Percentiles rank a stretch among this genome's conserved stretches.
These are phyloP conservation scores for Cantharis nigra DNA, from an alignment of 2,888 invertebrate species.

Conservation along the genomic window DNA sequence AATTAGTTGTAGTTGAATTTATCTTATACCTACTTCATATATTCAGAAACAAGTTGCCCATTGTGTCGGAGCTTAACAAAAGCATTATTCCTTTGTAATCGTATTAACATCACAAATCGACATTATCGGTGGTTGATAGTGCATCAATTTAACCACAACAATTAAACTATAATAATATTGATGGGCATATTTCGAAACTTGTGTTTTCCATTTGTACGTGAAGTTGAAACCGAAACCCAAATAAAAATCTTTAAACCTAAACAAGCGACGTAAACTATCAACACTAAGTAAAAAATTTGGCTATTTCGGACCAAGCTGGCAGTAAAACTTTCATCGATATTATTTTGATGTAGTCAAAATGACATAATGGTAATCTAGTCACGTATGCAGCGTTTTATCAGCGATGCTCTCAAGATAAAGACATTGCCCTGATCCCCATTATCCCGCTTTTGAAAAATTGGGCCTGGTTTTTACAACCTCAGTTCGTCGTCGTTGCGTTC, in stretches of 20 bases:
- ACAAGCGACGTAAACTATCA: background rate
- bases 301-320: background rate
- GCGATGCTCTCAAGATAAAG: slow-evolving; percentile 47
- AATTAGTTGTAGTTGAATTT: background rate
- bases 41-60: background rate
- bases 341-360: slow-evolving; percentile 23
- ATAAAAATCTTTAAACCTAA: background rate
- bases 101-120: background rate
- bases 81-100: background rate
- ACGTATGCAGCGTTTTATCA: slow-evolving; percentile 43
- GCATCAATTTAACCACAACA: too few species aligned
- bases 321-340: background rate
- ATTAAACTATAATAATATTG: background rate
- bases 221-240: background rate
- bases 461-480: slow-evolving; percentile 37
- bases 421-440: slow-evolving; percentile 47
- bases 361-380: slow-evolving; percentile 43
- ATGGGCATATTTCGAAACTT: background rate
- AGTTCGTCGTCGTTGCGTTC: slow-evolving; percentile 29
- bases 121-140: background rate
- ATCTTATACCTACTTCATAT: background rate
- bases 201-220: too few species aligned
- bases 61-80: background rate
- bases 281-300: background rate
- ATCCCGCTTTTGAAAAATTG: slow-evolving; percentile 48